Evolutionary conservation across 2,113 vertebrate species (phyloP).

Genomic region (Passer domesticus): DNA sequence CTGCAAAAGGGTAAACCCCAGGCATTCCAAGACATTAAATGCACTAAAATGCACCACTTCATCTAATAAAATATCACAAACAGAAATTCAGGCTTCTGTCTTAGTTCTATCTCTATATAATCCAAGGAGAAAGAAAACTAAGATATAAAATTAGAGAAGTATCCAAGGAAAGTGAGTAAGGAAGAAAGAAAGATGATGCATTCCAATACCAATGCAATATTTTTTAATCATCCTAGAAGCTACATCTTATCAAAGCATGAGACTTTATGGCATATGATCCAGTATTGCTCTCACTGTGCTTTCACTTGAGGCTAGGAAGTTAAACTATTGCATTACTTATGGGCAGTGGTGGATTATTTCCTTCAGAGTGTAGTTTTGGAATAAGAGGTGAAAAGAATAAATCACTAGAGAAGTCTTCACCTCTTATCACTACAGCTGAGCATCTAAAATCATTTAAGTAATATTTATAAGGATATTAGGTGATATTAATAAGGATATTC

Average conservation of each 20-base stretch:
- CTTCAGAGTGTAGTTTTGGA: neutral
- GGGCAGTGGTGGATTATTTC: neutral
- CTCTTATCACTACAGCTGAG: neutral
- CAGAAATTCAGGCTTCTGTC: neutral
- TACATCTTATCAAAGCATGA: neutral
- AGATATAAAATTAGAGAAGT: neutral
- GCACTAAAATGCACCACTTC: neutral
- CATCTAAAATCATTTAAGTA: neutral
- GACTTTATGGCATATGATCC: neutral
- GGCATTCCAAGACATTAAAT: neutral
- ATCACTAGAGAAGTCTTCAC: neutral
- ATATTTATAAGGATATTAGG: neutral
- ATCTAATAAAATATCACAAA: neutral
- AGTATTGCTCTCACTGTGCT: neutral
- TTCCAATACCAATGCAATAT: neutral
- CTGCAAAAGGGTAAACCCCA: neutral
- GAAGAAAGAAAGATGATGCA: neutral
- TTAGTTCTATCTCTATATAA: neutral
- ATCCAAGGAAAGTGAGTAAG: neutral
- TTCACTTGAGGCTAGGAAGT: neutral
- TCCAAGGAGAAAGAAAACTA: neutral
- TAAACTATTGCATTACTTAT: neutral
- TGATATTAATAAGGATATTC: neutral
- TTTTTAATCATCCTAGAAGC: neutral
- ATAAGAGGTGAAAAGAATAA: neutral